Percentiles rank a stretch among this genome's conserved stretches.
phyloP scores from a whole-genome alignment of 2,888 invertebrate species.

The Bombylius major region DNA sequence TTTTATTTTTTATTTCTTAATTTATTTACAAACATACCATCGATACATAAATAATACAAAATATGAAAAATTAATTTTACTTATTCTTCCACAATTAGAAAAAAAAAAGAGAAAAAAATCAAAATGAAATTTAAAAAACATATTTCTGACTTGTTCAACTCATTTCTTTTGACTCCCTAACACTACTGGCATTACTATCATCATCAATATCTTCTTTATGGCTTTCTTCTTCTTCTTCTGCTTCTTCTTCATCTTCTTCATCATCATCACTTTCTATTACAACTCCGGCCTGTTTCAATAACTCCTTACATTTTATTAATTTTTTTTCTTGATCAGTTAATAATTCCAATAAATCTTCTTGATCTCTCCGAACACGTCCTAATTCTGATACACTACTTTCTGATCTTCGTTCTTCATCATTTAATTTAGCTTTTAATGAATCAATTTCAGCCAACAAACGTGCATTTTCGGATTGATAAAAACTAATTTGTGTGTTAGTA shows the following conservation, averaged over 20 bases:
- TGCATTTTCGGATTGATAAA: constrained; percentile 30
- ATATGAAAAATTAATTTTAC: no score
- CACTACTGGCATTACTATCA: background rate
- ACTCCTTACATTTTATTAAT: constrained; percentile 50
- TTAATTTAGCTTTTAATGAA: constrained; percentile 31
- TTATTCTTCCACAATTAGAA: no score
- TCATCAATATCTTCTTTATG: background rate
- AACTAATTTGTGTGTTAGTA: constrained; percentile 16
- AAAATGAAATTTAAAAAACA: background rate
- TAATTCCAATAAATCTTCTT: constrained; percentile 83
- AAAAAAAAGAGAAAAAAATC: background rate
- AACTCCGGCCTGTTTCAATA: constrained; percentile 40
- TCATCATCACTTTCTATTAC: constrained; percentile 36
- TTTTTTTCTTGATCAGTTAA: constrained; percentile 76
- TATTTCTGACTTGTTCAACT: background rate
- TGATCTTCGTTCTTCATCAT: constrained; percentile 18
- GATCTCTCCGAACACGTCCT: constrained; percentile 65
- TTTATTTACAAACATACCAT: no score
- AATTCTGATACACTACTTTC: constrained; percentile 38
- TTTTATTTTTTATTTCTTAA: no score
- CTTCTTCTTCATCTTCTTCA: constrained; percentile 26
- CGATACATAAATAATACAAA: no score
- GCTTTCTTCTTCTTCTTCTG: constrained; percentile 2
- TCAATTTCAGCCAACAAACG: constrained; percentile 26
- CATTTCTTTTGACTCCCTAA: background rate